These are phyloP conservation scores for Harpalus rufipes DNA, from an alignment of 2,888 invertebrate genomes.

Conservation along the genomic window DNA sequence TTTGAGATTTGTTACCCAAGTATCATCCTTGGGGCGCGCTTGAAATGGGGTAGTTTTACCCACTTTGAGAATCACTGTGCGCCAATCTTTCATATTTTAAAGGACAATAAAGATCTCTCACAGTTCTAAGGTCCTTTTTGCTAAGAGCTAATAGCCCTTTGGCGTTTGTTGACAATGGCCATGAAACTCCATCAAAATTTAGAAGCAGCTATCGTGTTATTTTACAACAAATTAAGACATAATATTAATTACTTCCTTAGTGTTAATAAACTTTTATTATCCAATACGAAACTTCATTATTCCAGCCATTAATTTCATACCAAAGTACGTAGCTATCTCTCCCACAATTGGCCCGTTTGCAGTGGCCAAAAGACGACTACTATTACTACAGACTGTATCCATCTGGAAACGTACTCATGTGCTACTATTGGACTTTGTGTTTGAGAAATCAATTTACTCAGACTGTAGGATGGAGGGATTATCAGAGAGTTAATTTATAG, in stretches of 20 bases:
- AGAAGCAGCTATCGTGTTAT: too few species aligned
- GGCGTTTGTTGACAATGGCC: too few species aligned
- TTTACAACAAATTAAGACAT: neutral
- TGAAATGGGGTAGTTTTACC: too few species aligned
- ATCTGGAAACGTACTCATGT: neutral
- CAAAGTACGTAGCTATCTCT: neutral
- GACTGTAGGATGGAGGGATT: constrained; percentile 1
- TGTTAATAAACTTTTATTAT: neutral
- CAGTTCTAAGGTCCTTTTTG: too few species aligned
- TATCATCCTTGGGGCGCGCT: too few species aligned
- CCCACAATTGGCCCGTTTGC: neutral
- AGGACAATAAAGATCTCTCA: too few species aligned
- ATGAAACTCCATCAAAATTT: too few species aligned
- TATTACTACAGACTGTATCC: neutral
- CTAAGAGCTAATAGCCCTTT: too few species aligned
- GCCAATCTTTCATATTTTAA: too few species aligned
- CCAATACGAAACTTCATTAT: neutral
- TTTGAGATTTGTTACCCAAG: too few species aligned
- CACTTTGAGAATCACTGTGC: too few species aligned
- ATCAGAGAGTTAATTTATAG: constrained; percentile 20
- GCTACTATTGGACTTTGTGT: neutral
- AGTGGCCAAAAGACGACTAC: neutral
- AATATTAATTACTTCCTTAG: neutral
- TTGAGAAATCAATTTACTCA: neutral
- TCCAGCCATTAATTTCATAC: neutral